A percentile compares a stretch with the other conserved stretches of the same genome.
Conservation (phyloP, 2,113 vertebrate genomes). For the Vanacampus margaritifer region DNA sequence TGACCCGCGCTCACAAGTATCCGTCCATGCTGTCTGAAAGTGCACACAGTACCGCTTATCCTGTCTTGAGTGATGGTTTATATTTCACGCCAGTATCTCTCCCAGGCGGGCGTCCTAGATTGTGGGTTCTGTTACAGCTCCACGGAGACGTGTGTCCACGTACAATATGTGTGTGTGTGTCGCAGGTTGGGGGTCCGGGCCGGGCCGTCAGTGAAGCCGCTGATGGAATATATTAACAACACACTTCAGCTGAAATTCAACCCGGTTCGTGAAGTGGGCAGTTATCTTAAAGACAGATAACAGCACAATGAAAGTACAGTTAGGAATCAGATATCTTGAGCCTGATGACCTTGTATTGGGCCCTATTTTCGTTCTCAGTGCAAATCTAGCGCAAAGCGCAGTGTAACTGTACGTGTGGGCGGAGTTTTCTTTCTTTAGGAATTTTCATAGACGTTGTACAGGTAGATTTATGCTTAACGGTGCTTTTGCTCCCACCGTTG, state of each 20-base stretch:
- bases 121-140: conserved; percentile 62
- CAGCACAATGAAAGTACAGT: conserved; percentile 12
- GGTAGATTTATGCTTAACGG: too few relatives aligned
- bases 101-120: conserved; percentile 55
- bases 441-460: too few relatives aligned
- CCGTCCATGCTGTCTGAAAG: too few relatives aligned
- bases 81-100: conserved; percentile 6
- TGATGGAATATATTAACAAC: conserved; percentile 64
- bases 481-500: too few relatives aligned
- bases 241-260: conserved; percentile 53
- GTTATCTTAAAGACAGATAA: conserved; percentile 26
- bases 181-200: conserved; percentile 12
- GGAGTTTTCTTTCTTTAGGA: too few relatives aligned
- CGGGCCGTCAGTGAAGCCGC: conserved; percentile 42
- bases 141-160: conserved; percentile 38
- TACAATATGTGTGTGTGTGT: conserved; percentile 9
- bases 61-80: conserved; percentile 5
- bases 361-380: too few relatives aligned
- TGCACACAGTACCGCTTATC: neutral
- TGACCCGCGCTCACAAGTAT: conserved; percentile 15
- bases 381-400: too few relatives aligned
- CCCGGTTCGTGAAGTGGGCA: conserved; percentile 23
- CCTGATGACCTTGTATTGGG: neutral
- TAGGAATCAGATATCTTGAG: neutral
- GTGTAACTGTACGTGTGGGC: too few relatives aligned